Base-by-base conservation (phyloP, 2,888 invertebrate genomes). In the Bombyx huttoni region DNA sequence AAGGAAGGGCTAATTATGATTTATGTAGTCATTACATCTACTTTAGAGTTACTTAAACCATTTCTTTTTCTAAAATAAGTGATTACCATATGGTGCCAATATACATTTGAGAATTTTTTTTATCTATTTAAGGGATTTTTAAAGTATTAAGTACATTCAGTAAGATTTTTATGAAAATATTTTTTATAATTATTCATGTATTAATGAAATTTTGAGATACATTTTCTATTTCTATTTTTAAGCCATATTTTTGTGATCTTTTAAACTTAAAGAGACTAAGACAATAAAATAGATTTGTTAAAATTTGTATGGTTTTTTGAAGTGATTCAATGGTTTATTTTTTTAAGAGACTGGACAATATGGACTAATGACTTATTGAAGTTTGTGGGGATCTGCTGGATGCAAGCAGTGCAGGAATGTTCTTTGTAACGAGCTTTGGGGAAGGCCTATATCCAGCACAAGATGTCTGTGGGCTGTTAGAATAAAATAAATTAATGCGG, bases 51-150 rank as follows among this genome's bases (percentile, higher is more conserved):
- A 24, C 24, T 24, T 2, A 24, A 40, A 40, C 6, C 12, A 40
- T 7, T 10, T 40, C 12, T 61, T 53, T 52, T 52, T 49, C 53
- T 54, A 52, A 53, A 51, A 62, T 59, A 63, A 61, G 57, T 70
- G 67, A 73, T 77, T 76, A 80, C 78, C 78, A 77, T 64, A 52
- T 74, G 75, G 85, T 84, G 85, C 85, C 84, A 85, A 84, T 79
- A 70, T 68, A 61, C 65, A 63, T 63, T 54, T 60, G 51, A 52
- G 58, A 58, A 40, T 57, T 56, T 40, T 55, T 56, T 50, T 53
- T 46, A 24, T 51, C 14, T 47, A 51, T 45, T 52, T 54, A 54
- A 14, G 53, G 58, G 56, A 50, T 51, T 52, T 49, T 58, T 58
- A 56, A 52, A 58, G 56, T 57, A 57, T 57, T 54, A 56, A 51